Evolutionary conservation across 1,140 invertebrate species (phyloP), one percentile per base, ranked within the genome.

Genomic region (Parapsyche elsis): DNA sequence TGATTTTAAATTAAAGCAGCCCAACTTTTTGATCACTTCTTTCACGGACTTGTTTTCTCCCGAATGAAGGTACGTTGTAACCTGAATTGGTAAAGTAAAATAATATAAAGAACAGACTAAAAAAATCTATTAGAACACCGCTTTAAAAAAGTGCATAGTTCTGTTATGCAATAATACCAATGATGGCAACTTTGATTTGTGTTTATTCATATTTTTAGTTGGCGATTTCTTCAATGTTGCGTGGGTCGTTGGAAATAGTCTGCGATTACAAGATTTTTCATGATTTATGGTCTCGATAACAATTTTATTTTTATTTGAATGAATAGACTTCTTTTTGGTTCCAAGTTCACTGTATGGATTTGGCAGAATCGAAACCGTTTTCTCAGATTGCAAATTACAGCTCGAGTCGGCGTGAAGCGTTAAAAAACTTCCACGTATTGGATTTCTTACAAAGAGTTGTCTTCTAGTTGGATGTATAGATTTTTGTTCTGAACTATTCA

Each of bases 1-100:
- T 61, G 86, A 82, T 80, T 88, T 87, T 23, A 88, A 73, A 19
- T 83, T 76, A 83, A 90, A 90, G 5, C 81, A 81, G n/a, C 89
- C 88, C 57, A 90, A 79, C 78, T 86, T 83, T 21, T 84, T 85
- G 0, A 90, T 85, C 64, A 87, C 84, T 71, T 86, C 77, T 46
- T 80, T 80, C 0, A 83, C 59, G 1, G 23, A 57, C 19, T 23
- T 71, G 26, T 81, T 83, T 76, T 83, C 83, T 59, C 26, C 9
- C 0, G 45, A 57, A 49, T 83, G 83, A 9, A 83, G 61, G 44
- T 76, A 83, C 44, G 81, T 81, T 45, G 75, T 82, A 9, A 83
- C 81, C 82, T 83, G 14, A 23, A 80, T 57, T 26, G n/a, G n/a
- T n/a, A n/a, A 26, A 38, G 12, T n/a, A 19, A 53, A 19, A 53